Percentiles rank a stretch among this genome's conserved stretches.
Evolutionary conservation across 2,113 vertebrate species (phyloP).

Genomic region (Xenopus borealis): DNA sequence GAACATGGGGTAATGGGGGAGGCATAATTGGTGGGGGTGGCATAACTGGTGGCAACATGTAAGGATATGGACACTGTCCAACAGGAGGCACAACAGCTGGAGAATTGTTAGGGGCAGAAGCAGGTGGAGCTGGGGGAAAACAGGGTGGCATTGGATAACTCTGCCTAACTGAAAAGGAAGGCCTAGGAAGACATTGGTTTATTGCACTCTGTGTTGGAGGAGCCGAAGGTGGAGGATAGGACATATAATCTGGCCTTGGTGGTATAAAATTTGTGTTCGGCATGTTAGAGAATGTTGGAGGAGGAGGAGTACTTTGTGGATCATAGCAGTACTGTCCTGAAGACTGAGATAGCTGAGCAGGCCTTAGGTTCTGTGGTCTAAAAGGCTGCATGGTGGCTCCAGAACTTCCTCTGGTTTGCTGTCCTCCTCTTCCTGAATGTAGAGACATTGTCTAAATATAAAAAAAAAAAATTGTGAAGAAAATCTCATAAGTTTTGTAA

Average conservation of each 20-base stretch:
- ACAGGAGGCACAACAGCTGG: constrained; percentile 59
- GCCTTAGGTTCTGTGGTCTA: constrained; percentile 72
- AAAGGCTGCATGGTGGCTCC: constrained; percentile 74
- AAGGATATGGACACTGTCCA: constrained; percentile 77
- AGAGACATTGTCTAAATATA: constrained; percentile 77
- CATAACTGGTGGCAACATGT: constrained; percentile 77
- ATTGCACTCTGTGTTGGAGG: constrained; percentile 69
- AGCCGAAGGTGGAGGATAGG: constrained; percentile 78
- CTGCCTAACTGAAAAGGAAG: constrained; percentile 76
- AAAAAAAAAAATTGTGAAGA: background rate
- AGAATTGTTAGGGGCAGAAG: constrained; percentile 50
- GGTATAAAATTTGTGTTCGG: constrained; percentile 71
- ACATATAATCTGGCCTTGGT: constrained; percentile 79
- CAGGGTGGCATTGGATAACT: constrained; percentile 82
- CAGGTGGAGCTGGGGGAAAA: constrained; percentile 80
- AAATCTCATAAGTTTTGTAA: constrained; percentile 9
- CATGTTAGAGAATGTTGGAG: constrained; percentile 72
- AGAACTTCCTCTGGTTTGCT: constrained; percentile 72
- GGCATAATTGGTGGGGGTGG: constrained; percentile 74
- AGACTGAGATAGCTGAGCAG: constrained; percentile 75
- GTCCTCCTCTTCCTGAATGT: constrained; percentile 79
- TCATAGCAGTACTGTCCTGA: constrained; percentile 82
- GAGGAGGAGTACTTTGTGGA: constrained; percentile 65
- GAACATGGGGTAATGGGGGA: constrained; percentile 68
- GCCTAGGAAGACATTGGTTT: constrained; percentile 75